A percentile compares a stretch with the other conserved stretches of the same genome.
Evolutionary conservation across 2,888 invertebrate species (phyloP).

Genomic region (Aleiodes testaceus): DNA sequence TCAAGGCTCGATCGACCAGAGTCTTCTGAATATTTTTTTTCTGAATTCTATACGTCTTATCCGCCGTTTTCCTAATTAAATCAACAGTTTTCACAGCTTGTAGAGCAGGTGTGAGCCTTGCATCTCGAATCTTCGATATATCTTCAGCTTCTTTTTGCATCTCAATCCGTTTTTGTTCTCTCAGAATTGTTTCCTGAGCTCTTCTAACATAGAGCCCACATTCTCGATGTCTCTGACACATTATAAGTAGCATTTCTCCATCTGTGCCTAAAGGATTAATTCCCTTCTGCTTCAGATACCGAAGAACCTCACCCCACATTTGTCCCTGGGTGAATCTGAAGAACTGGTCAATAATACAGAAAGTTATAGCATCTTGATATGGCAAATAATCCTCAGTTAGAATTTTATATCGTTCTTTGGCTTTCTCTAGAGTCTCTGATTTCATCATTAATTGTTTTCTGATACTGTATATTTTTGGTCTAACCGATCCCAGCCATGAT

Average conservation of each 20-base stretch:
- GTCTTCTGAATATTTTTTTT: conserved; percentile 58
- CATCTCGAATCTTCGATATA: conserved; percentile 66
- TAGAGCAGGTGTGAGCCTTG: conserved; percentile 66
- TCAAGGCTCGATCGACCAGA: conserved; percentile 51
- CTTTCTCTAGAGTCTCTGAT: conserved; percentile 62
- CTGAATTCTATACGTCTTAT: conserved; percentile 65
- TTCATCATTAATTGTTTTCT: conserved; percentile 68
- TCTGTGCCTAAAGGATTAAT: conserved; percentile 69
- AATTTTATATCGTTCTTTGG: conserved; percentile 70
- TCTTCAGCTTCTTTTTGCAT: conserved; percentile 64
- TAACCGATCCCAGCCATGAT: conserved; percentile 71
- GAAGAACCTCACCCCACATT: conserved; percentile 71
- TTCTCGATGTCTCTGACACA: conserved; percentile 66
- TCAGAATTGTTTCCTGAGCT: conserved; percentile 64
- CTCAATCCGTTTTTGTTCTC: conserved; percentile 62
- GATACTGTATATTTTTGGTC: conserved; percentile 74
- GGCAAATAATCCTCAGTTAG: conserved; percentile 62
- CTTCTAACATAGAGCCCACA: conserved; percentile 67
- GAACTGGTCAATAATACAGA: conserved; percentile 71
- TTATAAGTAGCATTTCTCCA: conserved; percentile 64
- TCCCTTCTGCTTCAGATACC: conserved; percentile 66
- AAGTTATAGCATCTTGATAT: conserved; percentile 69
- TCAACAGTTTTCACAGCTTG: conserved; percentile 69
- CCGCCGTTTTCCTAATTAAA: conserved; percentile 70
- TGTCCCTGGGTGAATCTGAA: conserved; percentile 72